phyloP scores from a whole-genome alignment of 2,888 invertebrate genomes.

The Limnephilus marmoratus region DNA sequence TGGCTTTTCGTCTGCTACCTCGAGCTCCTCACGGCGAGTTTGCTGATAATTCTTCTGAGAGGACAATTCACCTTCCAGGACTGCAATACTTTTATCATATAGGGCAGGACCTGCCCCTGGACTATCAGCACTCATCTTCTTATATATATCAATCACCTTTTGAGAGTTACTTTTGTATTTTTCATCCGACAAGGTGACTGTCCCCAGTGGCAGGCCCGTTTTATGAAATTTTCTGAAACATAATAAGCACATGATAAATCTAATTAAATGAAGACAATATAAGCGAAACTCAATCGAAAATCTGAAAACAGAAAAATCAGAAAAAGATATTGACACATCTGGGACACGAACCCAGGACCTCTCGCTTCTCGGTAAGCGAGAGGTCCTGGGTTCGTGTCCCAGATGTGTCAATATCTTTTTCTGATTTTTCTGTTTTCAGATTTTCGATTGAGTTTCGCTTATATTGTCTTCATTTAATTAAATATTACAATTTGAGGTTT shows the following conservation, averaged over 20 bases:
- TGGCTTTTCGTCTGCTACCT: neutral
- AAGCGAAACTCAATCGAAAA: no score
- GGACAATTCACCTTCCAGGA: constrained; percentile 43
- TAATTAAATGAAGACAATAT: no score
- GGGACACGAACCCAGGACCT: no score
- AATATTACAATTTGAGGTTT: no score
- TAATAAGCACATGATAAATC: neutral
- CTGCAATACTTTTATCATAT: constrained; percentile 71
- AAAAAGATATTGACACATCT: no score
- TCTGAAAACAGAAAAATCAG: no score
- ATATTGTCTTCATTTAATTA: no score
- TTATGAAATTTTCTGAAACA: constrained; percentile 82
- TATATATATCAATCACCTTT: constrained; percentile 80
- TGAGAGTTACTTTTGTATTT: constrained; percentile 78
- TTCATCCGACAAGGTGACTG: constrained; percentile 77
- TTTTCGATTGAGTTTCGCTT: no score
- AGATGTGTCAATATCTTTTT: no score
- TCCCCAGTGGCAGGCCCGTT: constrained; percentile 76
- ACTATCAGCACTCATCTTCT: constrained; percentile 75
- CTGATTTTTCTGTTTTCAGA: no score
- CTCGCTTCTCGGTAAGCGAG: no score
- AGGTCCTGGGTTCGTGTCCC: no score
- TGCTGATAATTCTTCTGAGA: constrained; percentile 37
- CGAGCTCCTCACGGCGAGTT: neutral
- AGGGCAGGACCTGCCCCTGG: constrained; percentile 76